Evolutionary conservation across 2,888 invertebrate species (phyloP).

Genomic region (Tipula helvola): DNA sequence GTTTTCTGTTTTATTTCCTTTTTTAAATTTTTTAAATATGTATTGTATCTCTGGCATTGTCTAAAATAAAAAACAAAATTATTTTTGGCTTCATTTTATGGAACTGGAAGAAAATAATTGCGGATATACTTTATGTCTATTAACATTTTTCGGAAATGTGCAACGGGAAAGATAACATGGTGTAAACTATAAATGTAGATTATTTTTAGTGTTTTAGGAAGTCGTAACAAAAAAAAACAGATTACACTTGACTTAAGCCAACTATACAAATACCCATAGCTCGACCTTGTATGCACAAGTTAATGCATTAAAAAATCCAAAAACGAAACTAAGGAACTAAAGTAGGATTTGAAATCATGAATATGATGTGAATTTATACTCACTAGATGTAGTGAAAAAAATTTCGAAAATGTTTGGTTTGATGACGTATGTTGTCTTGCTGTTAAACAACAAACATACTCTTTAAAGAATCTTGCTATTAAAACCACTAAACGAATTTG

Average conservation of each 20-base stretch:
- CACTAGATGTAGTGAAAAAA: no score
- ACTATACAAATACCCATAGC: no score
- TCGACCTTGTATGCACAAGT: no score
- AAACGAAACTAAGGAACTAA: no score
- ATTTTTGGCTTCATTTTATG: not conserved
- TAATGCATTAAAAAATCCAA: no score
- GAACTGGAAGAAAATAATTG: not conserved
- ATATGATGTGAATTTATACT: no score
- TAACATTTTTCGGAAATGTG: not conserved
- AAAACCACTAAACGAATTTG: no score
- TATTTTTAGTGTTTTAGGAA: not conserved
- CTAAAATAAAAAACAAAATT: not conserved
- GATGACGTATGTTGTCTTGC: no score
- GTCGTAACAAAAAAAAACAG: slow-evolving; percentile 13
- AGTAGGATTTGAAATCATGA: no score
- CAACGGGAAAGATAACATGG: not conserved
- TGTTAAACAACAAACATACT: no score
- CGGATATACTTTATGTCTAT: not conserved
- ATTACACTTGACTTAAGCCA: slow-evolving; percentile 10
- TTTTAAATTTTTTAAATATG: not conserved
- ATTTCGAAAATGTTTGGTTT: no score
- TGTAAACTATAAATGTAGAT: not conserved
- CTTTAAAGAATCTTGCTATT: no score
- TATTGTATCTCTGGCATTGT: not conserved
- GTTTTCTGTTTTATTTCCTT: not conserved